Percentiles rank a stretch among this genome's conserved stretches.
Conservation (phyloP, 2,888 invertebrate species). For the Hydropsyche betteni region DNA sequence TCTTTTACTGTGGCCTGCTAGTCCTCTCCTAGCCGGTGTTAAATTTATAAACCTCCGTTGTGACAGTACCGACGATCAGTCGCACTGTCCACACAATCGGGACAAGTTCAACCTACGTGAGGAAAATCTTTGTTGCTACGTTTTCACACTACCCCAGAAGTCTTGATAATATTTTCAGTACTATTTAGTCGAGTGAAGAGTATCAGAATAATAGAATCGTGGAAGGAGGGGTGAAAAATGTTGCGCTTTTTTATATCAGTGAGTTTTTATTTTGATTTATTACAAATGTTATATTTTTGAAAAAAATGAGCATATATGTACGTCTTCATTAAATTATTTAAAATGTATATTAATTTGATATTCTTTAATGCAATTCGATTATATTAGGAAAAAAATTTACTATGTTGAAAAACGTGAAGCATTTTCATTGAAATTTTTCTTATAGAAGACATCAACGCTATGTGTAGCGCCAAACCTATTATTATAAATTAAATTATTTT, state of each 20-base stretch:
- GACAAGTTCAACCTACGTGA: slow-evolving; percentile 40
- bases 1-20: slow-evolving; percentile 1
- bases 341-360: too few relatives aligned
- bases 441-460: background rate
- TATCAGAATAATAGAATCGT: too few relatives aligned
- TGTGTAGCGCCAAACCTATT: too few relatives aligned
- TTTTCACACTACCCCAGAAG: too few relatives aligned
- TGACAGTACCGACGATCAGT: slow-evolving; percentile 37
- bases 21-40: slow-evolving; percentile 14
- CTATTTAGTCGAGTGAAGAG: too few relatives aligned
- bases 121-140: slow-evolving; percentile 25
- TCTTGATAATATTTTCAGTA: too few relatives aligned
- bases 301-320: too few relatives aligned
- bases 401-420: background rate
- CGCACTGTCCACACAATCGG: slow-evolving; percentile 35
- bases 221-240: background rate
- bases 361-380: too few relatives aligned
- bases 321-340: too few relatives aligned
- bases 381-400: too few relatives aligned
- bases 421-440: background rate
- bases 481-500: too few relatives aligned
- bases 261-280: slow-evolving; percentile 10
- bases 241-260: slow-evolving; percentile 9
- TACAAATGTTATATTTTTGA: background rate
- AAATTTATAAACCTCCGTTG: slow-evolving; percentile 43